Percentiles rank a stretch among this genome's conserved stretches.
These are phyloP conservation scores for Enteromius mattozi DNA, from an alignment of 2,797 vertebrate species.

Conservation along the genomic window DNA sequence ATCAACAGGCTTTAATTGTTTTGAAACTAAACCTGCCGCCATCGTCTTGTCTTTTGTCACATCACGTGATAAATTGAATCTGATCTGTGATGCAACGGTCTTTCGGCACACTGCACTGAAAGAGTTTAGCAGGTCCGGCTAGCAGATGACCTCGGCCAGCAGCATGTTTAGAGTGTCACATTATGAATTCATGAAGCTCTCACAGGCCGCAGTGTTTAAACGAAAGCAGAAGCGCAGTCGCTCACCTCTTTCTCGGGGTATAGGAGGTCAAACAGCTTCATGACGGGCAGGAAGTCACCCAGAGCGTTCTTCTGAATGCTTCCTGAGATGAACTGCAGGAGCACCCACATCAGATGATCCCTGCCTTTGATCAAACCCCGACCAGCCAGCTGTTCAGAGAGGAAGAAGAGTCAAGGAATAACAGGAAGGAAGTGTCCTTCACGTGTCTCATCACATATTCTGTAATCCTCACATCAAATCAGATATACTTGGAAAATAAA, in stretches of 20 bases:
- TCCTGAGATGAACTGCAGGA: conserved; percentile 98
- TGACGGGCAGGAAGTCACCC: conserved; percentile 96
- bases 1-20: no score
- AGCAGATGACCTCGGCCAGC: background rate
- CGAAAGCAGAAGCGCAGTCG: background rate
- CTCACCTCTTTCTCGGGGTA: conserved; percentile 98
- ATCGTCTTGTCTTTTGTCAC: no score
- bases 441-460: no score
- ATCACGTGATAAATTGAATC: no score
- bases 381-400: conserved; percentile 87
- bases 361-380: conserved; percentile 96
- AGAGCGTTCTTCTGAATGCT: conserved; percentile 98
- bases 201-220: background rate
- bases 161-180: background rate
- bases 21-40: no score
- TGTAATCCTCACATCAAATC: no score
- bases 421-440: no score
- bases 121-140: background rate
- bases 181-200: background rate
- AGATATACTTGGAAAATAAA: no score
- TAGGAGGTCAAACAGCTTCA: conserved; percentile 99
- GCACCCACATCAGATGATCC: conserved; percentile 99
- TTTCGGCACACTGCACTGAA: background rate
- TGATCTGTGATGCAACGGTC: no score
- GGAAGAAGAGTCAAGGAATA: background rate